Evolutionary conservation across 2,113 vertebrate species (phyloP).

Genomic region (Rattus norvegicus): GRCr8 NC_086020.1:30758501-30759000

Average conservation of each 20-base stretch:
- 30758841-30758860: not conserved
- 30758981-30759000: constrained; percentile 67
- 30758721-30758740: not conserved
- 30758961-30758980: constrained; percentile 58
- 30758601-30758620: not conserved
- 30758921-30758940: not conserved
- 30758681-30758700: constrained; percentile 56
- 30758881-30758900: constrained; percentile 34
- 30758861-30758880: not conserved
- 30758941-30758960: constrained; percentile 3
- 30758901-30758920: not conserved
- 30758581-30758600: not conserved
- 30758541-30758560: not conserved
- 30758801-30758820: not conserved
- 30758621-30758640: not conserved
- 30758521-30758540: not conserved
- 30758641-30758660: not conserved
- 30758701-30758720: not conserved
- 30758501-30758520: not conserved
- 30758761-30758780: constrained; percentile 52
- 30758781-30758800: not conserved
- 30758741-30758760: not conserved
- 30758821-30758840: constrained; percentile 36
- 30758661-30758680: constrained; percentile 56
- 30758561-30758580: not conserved